Conservation (phyloP, 2,797 vertebrate species). For the Babyrousa celebensis region DNA sequence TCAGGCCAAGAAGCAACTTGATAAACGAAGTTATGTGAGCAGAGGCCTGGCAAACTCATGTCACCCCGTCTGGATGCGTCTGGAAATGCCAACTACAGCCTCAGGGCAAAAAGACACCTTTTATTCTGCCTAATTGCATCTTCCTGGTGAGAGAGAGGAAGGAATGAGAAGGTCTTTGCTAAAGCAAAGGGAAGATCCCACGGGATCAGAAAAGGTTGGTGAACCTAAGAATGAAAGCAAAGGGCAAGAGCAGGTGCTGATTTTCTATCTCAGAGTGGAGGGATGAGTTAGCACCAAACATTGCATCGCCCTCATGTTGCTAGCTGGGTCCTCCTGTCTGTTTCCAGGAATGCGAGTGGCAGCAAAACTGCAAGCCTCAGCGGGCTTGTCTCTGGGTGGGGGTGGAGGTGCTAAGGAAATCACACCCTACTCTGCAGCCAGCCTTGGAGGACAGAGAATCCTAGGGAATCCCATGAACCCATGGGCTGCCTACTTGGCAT, state of each 20-base stretch:
- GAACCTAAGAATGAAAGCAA: slow-evolving; percentile 59
- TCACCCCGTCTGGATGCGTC: not conserved
- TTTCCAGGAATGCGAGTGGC: slow-evolving; percentile 58
- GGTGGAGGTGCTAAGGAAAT: not conserved
- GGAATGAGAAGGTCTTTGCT: slow-evolving; percentile 64
- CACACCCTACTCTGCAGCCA: not conserved
- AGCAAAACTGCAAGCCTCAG: slow-evolving; percentile 58
- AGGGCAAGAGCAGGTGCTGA: not conserved
- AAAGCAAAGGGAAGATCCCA: slow-evolving; percentile 25
- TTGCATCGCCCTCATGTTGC: not conserved
- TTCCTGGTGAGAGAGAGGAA: slow-evolving; percentile 51
- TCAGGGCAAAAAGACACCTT: slow-evolving; percentile 61
- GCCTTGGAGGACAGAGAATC: not conserved
- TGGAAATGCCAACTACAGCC: slow-evolving; percentile 60
- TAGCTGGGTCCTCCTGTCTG: not conserved
- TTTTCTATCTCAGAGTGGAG: not conserved
- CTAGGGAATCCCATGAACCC: not conserved
- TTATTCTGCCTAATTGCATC: slow-evolving; percentile 61
- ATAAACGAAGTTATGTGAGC: slow-evolving; percentile 46
- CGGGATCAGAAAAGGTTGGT: slow-evolving; percentile 50
- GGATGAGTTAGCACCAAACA: not conserved
- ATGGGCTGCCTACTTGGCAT: slow-evolving; percentile 1
- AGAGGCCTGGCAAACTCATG: slow-evolving; percentile 60
- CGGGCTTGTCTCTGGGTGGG: not conserved
- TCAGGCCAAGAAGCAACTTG: slow-evolving; percentile 67